Evolutionary conservation across 2,113 vertebrate genomes (phyloP).

Genomic region (Falco punctatus): DNA sequence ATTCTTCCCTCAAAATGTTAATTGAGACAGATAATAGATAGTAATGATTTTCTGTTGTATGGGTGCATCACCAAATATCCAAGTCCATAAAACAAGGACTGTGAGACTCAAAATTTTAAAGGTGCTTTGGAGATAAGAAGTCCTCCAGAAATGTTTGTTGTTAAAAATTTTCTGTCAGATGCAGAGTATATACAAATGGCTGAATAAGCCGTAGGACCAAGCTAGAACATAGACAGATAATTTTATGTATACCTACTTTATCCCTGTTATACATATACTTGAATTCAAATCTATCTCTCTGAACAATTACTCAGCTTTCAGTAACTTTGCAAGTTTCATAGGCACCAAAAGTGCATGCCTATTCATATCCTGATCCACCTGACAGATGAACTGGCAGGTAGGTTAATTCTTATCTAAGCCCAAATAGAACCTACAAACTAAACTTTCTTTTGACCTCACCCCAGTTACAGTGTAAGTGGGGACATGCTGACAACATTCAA

Average conservation of each 20-base stretch:
- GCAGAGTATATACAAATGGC: not conserved
- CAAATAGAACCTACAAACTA: not conserved
- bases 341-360: not conserved
- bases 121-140: not conserved
- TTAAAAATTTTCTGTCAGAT: not conserved
- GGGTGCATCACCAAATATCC: not conserved
- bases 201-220: not conserved
- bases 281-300: not conserved
- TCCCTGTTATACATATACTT: fast-evolving
- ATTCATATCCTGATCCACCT: not conserved
- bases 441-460: not conserved
- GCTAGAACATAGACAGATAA: not conserved
- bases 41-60: not conserved
- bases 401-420: not conserved
- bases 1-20: not conserved
- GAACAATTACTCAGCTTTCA: not conserved
- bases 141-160: not conserved
- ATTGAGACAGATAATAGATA: not conserved
- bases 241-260: not conserved
- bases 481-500: not conserved
- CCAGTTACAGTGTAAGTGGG: not conserved
- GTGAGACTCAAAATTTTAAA: not conserved
- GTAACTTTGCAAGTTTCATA: not conserved
- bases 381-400: not conserved
- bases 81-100: not conserved